Evolutionary conservation across 2,888 invertebrate species (phyloP).

Genomic region (Alcis repandata): DNA sequence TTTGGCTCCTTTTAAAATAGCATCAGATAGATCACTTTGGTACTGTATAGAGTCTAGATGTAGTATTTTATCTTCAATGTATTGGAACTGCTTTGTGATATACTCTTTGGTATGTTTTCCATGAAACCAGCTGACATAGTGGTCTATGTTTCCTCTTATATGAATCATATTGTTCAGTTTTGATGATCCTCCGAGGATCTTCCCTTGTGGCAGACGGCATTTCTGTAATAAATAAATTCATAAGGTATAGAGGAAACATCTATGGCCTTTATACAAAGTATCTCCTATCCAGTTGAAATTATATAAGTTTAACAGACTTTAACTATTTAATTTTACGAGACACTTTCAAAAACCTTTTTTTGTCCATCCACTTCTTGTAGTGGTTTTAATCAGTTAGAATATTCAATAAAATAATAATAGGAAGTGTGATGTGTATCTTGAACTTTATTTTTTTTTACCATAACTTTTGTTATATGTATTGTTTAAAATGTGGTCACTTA

Average conservation of each 20-base stretch:
- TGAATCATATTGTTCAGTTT: conserved; percentile 92
- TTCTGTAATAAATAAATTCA: conserved; percentile 77
- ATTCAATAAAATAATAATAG: no score
- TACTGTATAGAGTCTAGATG: conserved; percentile 80
- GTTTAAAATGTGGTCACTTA: no score
- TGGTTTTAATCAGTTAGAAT: no score
- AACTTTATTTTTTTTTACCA: no score
- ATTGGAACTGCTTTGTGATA: conserved; percentile 77
- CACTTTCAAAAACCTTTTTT: no score
- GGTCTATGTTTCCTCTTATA: conserved; percentile 89
- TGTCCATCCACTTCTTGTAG: no score
- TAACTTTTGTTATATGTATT: no score
- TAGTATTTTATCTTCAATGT: conserved; percentile 69
- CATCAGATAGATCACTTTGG: conserved; percentile 83
- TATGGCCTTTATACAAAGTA: background rate
- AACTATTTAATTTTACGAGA: no score
- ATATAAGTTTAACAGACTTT: no score
- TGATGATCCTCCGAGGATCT: conserved; percentile 91
- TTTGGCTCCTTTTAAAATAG: conserved; percentile 85
- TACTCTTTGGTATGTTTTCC: conserved; percentile 74
- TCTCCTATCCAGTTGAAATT: background rate
- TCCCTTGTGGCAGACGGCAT: conserved; percentile 90
- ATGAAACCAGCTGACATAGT: conserved; percentile 90
- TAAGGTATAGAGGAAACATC: background rate
- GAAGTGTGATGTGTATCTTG: no score